phyloP scores from a whole-genome alignment of 2,113 vertebrate genomes.

The Elephantulus edwardii region DNA sequence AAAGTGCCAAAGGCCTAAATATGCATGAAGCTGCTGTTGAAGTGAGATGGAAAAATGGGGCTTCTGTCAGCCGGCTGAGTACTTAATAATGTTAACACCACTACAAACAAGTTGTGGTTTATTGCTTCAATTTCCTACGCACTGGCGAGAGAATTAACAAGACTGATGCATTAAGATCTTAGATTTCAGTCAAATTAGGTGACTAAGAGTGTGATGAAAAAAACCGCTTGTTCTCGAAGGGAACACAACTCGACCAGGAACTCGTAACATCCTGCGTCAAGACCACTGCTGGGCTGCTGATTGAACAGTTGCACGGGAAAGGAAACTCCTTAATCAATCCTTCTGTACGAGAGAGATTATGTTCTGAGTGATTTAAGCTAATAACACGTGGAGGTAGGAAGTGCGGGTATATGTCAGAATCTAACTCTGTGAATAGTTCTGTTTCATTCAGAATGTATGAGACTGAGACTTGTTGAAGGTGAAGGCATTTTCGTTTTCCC shows the following conservation, averaged over 20 bases:
- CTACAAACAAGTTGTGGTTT: conserved; percentile 86
- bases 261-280: conserved; percentile 79
- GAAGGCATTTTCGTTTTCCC: not conserved
- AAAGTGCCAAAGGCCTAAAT: conserved; percentile 77
- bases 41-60: conserved; percentile 81
- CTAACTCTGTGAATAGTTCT: conserved; percentile 13
- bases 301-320: conserved; percentile 80
- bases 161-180: conserved; percentile 84
- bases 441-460: conserved; percentile 38
- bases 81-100: conserved; percentile 84
- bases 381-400: conserved; percentile 68
- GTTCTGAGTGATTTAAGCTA: conserved; percentile 77
- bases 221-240: conserved; percentile 80
- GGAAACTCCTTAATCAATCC: conserved; percentile 79
- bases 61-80: conserved; percentile 82
- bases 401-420: conserved; percentile 8
- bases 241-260: conserved; percentile 81
- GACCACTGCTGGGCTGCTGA: conserved; percentile 80
- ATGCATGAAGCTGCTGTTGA: conserved; percentile 79
- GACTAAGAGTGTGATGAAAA: conserved; percentile 83
- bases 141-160: conserved; percentile 85
- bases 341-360: conserved; percentile 74
- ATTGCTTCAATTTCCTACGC: conserved; percentile 86
- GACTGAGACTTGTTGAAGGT: not conserved
- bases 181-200: conserved; percentile 87